Base-by-base conservation (phyloP, 1,140 invertebrate genomes). In the Orchesella cincta region DNA sequence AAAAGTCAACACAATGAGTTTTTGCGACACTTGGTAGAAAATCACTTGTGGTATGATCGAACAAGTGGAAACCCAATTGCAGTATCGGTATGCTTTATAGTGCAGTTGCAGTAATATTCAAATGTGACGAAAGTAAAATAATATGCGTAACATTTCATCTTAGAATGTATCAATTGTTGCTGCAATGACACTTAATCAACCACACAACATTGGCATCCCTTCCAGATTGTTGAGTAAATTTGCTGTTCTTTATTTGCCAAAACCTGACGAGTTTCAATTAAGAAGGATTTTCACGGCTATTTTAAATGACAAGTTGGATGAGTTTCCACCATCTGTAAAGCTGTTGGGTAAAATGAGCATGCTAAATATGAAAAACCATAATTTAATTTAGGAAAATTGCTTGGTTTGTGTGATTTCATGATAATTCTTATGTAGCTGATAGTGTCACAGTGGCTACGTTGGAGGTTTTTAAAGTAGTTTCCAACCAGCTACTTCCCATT, bases 201-300 rank as follows among this genome's bases (percentile, higher is more conserved):
- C 39, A 46, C 8, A 46, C 39, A 46, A 46, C 8, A 20, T 46
- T 46, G 39, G 39, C 8, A n/a, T n/a, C n/a, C n/a, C n/a, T n/a
- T n/a, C n/a, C n/a, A n/a, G n/a, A n/a, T n/a, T n/a, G n/a, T n/a
- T n/a, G n/a, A n/a, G n/a, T n/a, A n/a, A n/a, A n/a, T 67, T 67
- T 67, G 3, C 29, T 5, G 16, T 67, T 8, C 5, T 31, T 5
- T 67, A 31, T 23, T 16, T 67, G 2, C n/a, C 62, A 33, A 33
- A 33, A 14, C 62, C 62, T 1, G 62, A 67, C 31, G 62, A 67
- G n/a, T 67, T 67, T 23, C 62, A 67, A 67, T n/a, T 67, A 12
- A 3, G 62, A 3, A 29, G 62, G 31, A 67, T 67, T 14, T 67
- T 67, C 29, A 67, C 62, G 2, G 3, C 23, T 31, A 67, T 14